phyloP scores from a whole-genome alignment of 2,113 vertebrate genomes.

The Morone chrysops region DNA sequence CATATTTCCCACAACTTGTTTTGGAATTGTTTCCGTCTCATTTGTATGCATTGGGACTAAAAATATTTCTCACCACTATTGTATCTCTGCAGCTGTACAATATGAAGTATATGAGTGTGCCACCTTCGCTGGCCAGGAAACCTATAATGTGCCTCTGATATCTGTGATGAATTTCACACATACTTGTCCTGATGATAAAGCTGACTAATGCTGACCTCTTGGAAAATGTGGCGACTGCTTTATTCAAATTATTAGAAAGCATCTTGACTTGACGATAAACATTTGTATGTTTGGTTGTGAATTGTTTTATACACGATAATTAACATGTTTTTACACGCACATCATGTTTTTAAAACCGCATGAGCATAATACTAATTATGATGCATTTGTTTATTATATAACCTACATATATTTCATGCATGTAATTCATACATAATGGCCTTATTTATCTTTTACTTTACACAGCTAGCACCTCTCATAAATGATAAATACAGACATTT shows the following conservation, averaged over 20 bases:
- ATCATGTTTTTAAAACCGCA: not conserved
- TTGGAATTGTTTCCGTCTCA: not conserved
- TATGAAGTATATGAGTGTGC: slow-evolving; percentile 46
- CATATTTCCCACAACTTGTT: not conserved
- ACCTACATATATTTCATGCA: not conserved
- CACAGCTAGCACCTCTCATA: not conserved
- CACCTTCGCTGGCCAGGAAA: slow-evolving; percentile 32
- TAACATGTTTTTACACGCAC: too few species aligned
- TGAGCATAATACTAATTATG: not conserved
- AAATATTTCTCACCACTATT: slow-evolving; percentile 10
- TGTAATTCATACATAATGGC: not conserved
- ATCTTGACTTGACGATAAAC: not conserved
- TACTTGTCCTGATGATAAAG: slow-evolving; percentile 8
- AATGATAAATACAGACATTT: slow-evolving; percentile 26
- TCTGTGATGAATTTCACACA: slow-evolving; percentile 50
- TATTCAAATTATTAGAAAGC: not conserved
- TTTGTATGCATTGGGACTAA: not conserved
- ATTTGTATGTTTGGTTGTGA: not conserved
- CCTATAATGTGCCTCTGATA: slow-evolving; percentile 16
- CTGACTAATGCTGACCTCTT: slow-evolving; percentile 29
- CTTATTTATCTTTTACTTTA: not conserved
- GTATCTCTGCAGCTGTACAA: not conserved
- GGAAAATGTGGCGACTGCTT: slow-evolving; percentile 11
- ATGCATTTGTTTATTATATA: not conserved
- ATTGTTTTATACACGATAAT: too few species aligned